Evolutionary conservation across 2,888 invertebrate species (phyloP), one percentile per base, ranked within the genome.

Genomic region (Acrocyrtus sp.): DNA sequence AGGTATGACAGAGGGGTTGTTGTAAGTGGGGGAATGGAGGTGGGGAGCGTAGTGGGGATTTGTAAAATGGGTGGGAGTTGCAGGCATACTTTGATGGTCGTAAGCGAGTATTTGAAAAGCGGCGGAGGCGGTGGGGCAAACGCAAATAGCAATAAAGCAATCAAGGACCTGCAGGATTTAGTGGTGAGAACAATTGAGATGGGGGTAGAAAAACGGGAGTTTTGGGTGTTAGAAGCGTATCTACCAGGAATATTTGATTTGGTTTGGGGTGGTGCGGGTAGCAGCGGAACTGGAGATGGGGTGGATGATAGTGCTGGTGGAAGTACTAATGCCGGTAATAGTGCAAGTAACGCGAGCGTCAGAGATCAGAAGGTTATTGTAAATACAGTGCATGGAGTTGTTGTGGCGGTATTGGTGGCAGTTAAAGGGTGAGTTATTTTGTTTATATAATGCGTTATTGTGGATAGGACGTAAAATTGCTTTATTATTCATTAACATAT

Each of bases 361-460:
- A n/a, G 60, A 15, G 60, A 60, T 3, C 60, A 60, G 29, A 60
- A 60, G 22, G 48, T 48, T n/a, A 60, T 60, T 21, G 47, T 60
- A 3, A 60, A 48, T 29, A 15, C 48, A 4, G 60, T 60, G n/a
- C 60, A 60, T 43, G n/a, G 19, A 12, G 15, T 60, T 27, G 60
- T 60, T 3, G 47, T 60, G 8, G 60, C 60, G 19, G 43, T 60
- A 4, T n/a, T 60, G 8, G 60, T 60, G 21, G 60, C 60, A 29
- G 43, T 60, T 12, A 56, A 70, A 50, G 43, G 51, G 68, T 51
- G 39, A 69, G 29, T 24, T 19, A n/a, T n/a, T n/a, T n/a, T n/a
- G n/a, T n/a, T n/a, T n/a, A n/a, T n/a, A n/a, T n/a, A n/a, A n/a
- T n/a, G n/a, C n/a, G n/a, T n/a, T n/a, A n/a, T n/a, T n/a, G n/a